Evolutionary conservation across 2,888 invertebrate genomes (phyloP).

Genomic region (Drosophila neoperkinsi): DNA sequence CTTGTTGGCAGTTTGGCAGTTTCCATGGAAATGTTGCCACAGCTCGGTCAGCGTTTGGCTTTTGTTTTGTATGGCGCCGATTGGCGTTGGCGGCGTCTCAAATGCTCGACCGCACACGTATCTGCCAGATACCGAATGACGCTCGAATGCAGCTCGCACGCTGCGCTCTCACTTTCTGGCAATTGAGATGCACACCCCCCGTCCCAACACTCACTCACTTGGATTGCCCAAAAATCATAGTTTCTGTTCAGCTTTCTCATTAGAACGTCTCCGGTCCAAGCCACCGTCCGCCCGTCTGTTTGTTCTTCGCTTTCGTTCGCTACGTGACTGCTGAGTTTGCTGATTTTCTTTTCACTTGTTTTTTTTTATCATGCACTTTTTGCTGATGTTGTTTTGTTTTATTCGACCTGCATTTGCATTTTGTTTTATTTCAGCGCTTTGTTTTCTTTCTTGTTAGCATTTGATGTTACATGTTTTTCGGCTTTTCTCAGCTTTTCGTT

Average conservation of each 20-base stretch:
- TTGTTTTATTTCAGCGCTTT: slow-evolving; percentile 10
- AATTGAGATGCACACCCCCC: slow-evolving; percentile 50
- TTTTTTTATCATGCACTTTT: slow-evolving; percentile 8
- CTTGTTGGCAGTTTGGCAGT: slow-evolving; percentile 56
- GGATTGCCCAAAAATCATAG: slow-evolving; percentile 44
- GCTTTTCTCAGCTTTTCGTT: slow-evolving; percentile 47
- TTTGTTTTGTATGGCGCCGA: slow-evolving; percentile 56
- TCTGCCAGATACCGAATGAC: slow-evolving; percentile 56
- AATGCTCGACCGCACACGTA: slow-evolving; percentile 63
- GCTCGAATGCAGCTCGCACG: slow-evolving; percentile 25
- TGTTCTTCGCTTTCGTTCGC: slow-evolving; percentile 61
- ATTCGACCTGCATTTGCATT: slow-evolving; percentile 30
- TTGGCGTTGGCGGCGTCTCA: slow-evolving; percentile 26
- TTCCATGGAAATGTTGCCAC: slow-evolving; percentile 76
- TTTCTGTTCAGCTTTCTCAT: slow-evolving; percentile 69
- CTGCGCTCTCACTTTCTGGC: slow-evolving; percentile 65
- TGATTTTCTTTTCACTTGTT: slow-evolving; percentile 30
- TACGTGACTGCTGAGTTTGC: slow-evolving; percentile 63
- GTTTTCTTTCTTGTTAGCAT: slow-evolving; percentile 38
- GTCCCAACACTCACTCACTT: not conserved
- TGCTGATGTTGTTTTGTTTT: slow-evolving; percentile 4
- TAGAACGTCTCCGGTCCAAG: slow-evolving; percentile 51
- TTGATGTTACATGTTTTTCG: slow-evolving; percentile 55
- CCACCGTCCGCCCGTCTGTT: slow-evolving; percentile 21
- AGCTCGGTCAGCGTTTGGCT: slow-evolving; percentile 63